These are phyloP conservation scores for Penaeus vannamei DNA, from an alignment of 1,140 invertebrate genomes.

Conservation along the genomic window DNA sequence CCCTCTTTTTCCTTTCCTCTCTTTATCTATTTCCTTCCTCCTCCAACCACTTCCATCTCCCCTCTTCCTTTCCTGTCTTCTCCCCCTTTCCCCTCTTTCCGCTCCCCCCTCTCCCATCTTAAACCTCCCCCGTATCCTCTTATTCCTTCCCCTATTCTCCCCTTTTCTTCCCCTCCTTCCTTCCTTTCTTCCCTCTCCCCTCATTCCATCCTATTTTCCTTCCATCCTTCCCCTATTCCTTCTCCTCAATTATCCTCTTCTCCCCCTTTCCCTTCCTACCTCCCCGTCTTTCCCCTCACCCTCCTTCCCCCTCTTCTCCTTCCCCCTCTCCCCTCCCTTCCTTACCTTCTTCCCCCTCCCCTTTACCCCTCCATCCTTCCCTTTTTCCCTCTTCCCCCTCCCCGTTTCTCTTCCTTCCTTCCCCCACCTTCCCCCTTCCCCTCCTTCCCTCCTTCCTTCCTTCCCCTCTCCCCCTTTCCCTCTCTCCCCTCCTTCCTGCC, in stretches of 20 bases:
- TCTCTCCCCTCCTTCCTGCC: not conserved
- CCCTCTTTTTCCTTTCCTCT: not conserved
- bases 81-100: not conserved
- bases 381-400: not conserved
- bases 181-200: no score
- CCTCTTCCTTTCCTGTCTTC: not conserved
- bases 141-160: no score
- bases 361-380: not conserved
- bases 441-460: conserved; percentile 1
- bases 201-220: not conserved
- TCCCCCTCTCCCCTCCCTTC: not conserved
- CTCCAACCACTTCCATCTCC: not conserved
- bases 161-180: no score
- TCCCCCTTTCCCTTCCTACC: not conserved
- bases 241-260: not conserved
- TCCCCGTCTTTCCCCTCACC: no score
- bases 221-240: not conserved
- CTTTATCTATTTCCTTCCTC: no score
- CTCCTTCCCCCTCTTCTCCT: not conserved
- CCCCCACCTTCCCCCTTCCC: not conserved
- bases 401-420: not conserved
- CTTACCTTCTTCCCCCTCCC: not conserved
- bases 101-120: not conserved
- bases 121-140: not conserved
- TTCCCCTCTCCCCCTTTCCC: not conserved